Evolutionary conservation across 2,797 vertebrate species (phyloP).

Genomic region (Amazonetta brasiliensis): DNA sequence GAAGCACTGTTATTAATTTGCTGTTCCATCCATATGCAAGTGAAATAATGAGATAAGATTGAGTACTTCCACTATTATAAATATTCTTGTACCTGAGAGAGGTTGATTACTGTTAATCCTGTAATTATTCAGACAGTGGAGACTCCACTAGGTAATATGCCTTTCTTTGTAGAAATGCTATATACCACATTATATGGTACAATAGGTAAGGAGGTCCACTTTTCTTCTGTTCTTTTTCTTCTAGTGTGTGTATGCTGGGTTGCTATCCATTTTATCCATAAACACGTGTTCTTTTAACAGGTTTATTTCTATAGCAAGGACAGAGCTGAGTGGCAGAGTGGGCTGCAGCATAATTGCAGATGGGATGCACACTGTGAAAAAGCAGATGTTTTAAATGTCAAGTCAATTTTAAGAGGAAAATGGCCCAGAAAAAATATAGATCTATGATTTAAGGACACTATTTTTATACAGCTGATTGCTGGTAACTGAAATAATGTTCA

Average conservation of each 20-base stretch:
- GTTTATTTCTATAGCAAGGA: constrained; percentile 31
- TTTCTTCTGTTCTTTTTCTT: neutral
- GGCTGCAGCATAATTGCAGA: constrained; percentile 59
- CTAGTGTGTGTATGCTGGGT: neutral
- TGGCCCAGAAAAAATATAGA: constrained; percentile 30
- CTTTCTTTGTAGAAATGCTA: neutral
- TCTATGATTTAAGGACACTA: constrained; percentile 42
- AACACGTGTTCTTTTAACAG: neutral
- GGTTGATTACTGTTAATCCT: neutral
- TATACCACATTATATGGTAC: rapidly evolving
- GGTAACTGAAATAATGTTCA: constrained; percentile 40
- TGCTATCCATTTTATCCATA: neutral
- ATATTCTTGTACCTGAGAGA: neutral
- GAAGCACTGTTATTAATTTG: neutral
- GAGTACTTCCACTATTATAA: neutral
- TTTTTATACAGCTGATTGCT: constrained; percentile 63
- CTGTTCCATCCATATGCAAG: neutral
- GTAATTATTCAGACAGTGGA: neutral
- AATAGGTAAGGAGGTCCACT: neutral
- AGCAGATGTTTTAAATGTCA: constrained; percentile 75
- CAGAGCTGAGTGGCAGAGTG: constrained; percentile 39
- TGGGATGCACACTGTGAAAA: constrained; percentile 60
- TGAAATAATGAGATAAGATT: neutral
- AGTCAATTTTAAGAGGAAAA: constrained; percentile 66
- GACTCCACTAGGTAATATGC: neutral